These are phyloP conservation scores for Uloborus diversus DNA, from an alignment of 1,140 invertebrate species.

Conservation along the genomic window DNA sequence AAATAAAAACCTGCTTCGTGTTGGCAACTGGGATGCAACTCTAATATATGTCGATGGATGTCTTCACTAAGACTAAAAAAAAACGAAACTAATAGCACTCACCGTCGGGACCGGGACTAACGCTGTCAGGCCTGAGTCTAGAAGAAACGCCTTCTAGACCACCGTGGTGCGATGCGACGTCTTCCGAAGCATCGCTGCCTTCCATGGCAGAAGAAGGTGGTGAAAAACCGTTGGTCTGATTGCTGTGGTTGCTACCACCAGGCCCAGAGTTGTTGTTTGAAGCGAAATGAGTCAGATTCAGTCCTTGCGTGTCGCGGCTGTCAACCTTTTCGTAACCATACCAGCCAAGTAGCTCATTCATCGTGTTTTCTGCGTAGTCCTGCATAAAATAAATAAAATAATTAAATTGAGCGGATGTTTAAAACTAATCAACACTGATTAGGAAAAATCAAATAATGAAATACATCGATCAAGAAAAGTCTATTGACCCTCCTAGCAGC, in stretches of 20 bases:
- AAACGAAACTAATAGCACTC: neutral
- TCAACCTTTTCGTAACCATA: constrained; percentile 84
- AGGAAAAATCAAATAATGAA: too few relatives aligned
- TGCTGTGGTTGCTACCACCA: constrained; percentile 4
- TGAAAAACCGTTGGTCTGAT: constrained; percentile 9
- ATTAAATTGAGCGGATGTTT: too few relatives aligned
- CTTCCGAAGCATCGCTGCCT: constrained; percentile 40
- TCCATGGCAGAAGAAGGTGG: constrained; percentile 41
- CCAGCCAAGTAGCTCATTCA: constrained; percentile 89
- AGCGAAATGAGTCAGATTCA: constrained; percentile 62
- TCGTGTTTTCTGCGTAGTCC: constrained; percentile 88
- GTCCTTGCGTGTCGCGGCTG: constrained; percentile 65
- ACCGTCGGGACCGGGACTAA: constrained; percentile 35
- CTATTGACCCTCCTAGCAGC: too few relatives aligned
- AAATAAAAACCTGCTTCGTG: too few relatives aligned
- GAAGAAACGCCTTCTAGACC: neutral
- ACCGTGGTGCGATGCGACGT: constrained; percentile 6
- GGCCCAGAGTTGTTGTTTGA: constrained; percentile 4
- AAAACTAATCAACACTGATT: too few relatives aligned
- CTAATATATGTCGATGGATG: too few relatives aligned
- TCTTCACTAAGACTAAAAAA: too few relatives aligned
- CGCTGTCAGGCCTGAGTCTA: constrained; percentile 13
- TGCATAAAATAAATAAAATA: constrained; percentile 63
- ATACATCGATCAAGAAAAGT: too few relatives aligned
- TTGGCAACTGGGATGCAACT: too few relatives aligned